A percentile compares a stretch with the other conserved stretches of the same genome.
Evolutionary conservation across 1,140 invertebrate genomes (phyloP).

Genomic region (Melanaphis sacchari): DNA sequence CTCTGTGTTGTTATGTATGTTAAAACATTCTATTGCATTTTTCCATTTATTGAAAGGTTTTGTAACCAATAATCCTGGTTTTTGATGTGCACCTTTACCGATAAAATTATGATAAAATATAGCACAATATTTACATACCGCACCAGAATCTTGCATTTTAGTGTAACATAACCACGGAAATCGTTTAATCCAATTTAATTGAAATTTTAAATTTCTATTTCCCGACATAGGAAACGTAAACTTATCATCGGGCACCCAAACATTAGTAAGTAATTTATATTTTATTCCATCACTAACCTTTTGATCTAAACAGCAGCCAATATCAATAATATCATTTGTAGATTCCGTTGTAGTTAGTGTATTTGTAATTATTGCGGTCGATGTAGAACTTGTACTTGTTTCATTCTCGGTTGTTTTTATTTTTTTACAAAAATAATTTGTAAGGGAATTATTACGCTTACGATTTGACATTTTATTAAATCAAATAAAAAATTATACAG

Average conservation of each 20-base stretch:
- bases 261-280: slow-evolving; percentile 8
- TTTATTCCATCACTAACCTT: neutral
- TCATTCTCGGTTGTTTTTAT: neutral
- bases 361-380: no score
- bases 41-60: neutral
- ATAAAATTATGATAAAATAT: no score
- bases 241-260: neutral
- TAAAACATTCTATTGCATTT: slow-evolving; percentile 25
- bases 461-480: neutral
- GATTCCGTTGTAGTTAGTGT: neutral
- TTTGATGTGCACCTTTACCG: no score
- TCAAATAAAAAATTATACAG: no score
- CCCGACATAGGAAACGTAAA: no score
- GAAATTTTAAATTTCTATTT: no score
- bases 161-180: no score
- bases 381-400: no score
- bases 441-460: neutral
- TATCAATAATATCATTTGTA: neutral
- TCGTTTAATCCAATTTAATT: no score
- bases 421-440: neutral
- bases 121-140: no score
- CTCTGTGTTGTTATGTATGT: slow-evolving; percentile 20
- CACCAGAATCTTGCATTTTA: no score
- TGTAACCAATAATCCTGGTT: no score
- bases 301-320: neutral